phyloP scores from a whole-genome alignment of 1,140 invertebrate genomes.

The Drusus annulatus region DNA sequence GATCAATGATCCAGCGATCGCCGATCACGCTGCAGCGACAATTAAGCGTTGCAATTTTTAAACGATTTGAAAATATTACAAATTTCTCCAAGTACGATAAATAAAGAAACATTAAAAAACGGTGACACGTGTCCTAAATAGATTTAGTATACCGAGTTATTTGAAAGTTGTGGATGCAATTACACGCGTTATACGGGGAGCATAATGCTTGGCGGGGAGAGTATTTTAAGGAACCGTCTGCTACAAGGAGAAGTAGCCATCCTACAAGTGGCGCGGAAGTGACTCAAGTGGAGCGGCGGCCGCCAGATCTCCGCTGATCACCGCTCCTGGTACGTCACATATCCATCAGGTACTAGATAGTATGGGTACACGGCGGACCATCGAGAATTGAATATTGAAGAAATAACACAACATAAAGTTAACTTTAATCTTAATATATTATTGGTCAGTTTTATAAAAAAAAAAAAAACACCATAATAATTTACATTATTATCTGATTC shows the following conservation, averaged over 20 bases:
- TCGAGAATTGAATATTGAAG: neutral
- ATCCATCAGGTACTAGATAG: conserved; percentile 1
- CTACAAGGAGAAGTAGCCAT: conserved; percentile 33
- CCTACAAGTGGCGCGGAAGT: conserved; percentile 48
- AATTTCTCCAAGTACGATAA: too few relatives aligned
- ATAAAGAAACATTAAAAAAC: too few relatives aligned
- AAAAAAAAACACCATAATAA: too few relatives aligned
- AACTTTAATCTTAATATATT: too few relatives aligned
- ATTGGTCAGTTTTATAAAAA: too few relatives aligned
- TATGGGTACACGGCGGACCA: neutral
- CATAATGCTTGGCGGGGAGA: conserved; percentile 23
- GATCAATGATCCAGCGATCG: conserved; percentile 50
- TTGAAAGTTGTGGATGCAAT: neutral
- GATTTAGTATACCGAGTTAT: too few relatives aligned
- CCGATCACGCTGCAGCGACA: conserved; percentile 48
- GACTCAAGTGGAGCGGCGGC: conserved; percentile 53
- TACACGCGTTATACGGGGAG: conserved; percentile 12
- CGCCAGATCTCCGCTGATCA: conserved; percentile 23
- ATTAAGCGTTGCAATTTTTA: conserved; percentile 28
- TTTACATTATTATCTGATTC: conserved; percentile 34
- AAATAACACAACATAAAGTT: neutral
- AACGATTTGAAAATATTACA: neutral
- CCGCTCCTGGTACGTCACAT: conserved; percentile 17
- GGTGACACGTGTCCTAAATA: too few relatives aligned
- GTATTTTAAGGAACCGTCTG: conserved; percentile 50